Evolutionary conservation across 2,888 invertebrate genomes (phyloP).

Genomic region (Trichopria drosophilae): DNA sequence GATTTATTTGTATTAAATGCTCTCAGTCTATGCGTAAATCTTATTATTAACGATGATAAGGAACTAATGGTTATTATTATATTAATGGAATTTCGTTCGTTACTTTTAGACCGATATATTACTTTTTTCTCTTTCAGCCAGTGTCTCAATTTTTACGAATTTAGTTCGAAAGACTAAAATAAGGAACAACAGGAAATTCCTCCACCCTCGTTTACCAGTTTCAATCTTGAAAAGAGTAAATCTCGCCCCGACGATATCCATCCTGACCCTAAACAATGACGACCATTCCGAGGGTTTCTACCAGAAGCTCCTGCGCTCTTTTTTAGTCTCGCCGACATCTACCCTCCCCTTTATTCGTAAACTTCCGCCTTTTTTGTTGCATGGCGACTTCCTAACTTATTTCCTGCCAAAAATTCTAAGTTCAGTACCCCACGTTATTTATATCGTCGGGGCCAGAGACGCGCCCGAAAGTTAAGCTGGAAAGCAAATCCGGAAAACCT

Average conservation of each 20-base stretch:
- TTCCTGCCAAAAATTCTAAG: conserved; percentile 39
- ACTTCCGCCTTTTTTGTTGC: conserved; percentile 4
- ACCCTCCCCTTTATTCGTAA: conserved; percentile 1
- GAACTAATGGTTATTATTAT: too few species aligned
- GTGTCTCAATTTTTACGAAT: too few species aligned
- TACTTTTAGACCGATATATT: too few species aligned
- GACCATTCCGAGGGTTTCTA: conserved; percentile 25
- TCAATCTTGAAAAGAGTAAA: conserved; percentile 44
- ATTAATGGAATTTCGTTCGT: too few species aligned
- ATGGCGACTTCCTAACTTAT: conserved; percentile 20
- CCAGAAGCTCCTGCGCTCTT: conserved; percentile 9
- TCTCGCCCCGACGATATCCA: conserved; percentile 38
- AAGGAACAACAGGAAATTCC: too few species aligned
- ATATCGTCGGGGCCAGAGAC: conserved; percentile 33
- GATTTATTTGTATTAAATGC: too few species aligned
- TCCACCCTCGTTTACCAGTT: conserved; percentile 46
- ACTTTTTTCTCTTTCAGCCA: too few species aligned
- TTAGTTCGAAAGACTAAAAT: too few species aligned
- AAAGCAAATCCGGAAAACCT: conserved; percentile 38
- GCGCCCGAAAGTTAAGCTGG: conserved; percentile 27
- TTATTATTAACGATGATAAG: too few species aligned
- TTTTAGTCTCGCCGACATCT: conserved; percentile 10
- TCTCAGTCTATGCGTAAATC: too few species aligned
- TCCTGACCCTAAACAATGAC: conserved; percentile 45
- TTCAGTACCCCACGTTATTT: conserved; percentile 42